Percentiles rank a stretch among this genome's conserved stretches.
These are phyloP conservation scores for Botrylloides violaceus DNA, from an alignment of 23 tunicate genomes.

Conservation along the genomic window DNA sequence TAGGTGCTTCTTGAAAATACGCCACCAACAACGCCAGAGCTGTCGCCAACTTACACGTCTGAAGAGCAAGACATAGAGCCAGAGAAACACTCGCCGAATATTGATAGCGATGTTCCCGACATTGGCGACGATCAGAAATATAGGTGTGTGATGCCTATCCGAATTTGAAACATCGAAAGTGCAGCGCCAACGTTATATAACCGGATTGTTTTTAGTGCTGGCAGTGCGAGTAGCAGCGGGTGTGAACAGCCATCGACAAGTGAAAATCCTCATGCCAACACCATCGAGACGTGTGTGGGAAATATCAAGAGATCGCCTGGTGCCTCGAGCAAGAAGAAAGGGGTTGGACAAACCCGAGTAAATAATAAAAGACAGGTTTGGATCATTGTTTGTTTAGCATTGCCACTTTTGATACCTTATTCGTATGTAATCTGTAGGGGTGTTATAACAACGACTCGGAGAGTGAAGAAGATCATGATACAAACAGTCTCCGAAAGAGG, in stretches of 20 bases:
- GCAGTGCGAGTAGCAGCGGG: background rate
- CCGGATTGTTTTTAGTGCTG: background rate
- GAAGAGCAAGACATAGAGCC: slow-evolving; percentile 32
- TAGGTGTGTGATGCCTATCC: slow-evolving; percentile 1
- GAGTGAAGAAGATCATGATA: slow-evolving; percentile 20
- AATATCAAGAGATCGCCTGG: background rate
- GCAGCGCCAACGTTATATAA: too few relatives aligned
- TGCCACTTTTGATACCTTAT: too few relatives aligned
- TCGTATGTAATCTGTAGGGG: background rate
- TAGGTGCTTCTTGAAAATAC: slow-evolving; percentile 70
- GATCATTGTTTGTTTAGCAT: background rate
- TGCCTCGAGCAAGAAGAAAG: slow-evolving; percentile 8
- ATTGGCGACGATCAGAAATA: slow-evolving; percentile 23
- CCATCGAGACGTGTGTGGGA: background rate
- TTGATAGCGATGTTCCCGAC: slow-evolving; percentile 8
- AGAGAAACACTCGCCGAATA: slow-evolving; percentile 8
- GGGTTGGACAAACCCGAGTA: background rate
- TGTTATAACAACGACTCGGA: slow-evolving; percentile 13
- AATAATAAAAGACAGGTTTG: background rate
- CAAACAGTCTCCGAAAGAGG: background rate
- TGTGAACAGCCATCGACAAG: background rate
- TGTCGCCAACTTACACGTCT: slow-evolving; percentile 32
- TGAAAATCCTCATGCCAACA: background rate
- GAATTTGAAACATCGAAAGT: too few relatives aligned
- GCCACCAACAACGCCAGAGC: slow-evolving; percentile 73